These are phyloP conservation scores for Rhadina sibilatrix DNA, from an alignment of 2,113 vertebrate genomes.

Conservation along the genomic window DNA sequence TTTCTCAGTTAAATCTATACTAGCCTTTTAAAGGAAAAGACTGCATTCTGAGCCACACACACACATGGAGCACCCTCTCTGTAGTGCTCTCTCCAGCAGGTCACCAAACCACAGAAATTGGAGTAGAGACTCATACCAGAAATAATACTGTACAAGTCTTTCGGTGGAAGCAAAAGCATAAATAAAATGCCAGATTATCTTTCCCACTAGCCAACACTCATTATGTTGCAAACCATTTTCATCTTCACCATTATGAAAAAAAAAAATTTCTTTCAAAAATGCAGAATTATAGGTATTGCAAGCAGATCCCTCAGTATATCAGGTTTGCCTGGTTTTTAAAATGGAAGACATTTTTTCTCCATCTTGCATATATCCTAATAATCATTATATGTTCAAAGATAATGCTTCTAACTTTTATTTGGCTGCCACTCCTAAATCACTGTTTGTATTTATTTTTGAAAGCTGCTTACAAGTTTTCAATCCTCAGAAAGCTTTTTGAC, in stretches of 20 bases:
- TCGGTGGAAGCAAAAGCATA: neutral
- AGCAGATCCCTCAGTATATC: neutral
- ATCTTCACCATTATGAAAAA: neutral
- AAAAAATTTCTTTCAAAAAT: neutral
- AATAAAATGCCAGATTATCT: neutral
- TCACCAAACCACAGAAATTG: neutral
- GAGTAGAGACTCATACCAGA: neutral
- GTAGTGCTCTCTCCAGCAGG: neutral
- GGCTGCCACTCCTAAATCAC: neutral
- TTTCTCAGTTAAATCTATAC: neutral
- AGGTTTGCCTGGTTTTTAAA: neutral
- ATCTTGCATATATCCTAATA: neutral
- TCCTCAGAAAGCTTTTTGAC: neutral
- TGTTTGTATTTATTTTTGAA: neutral
- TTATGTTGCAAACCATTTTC: neutral
- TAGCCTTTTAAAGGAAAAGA: neutral
- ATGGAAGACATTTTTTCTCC: neutral
- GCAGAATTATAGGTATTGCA: neutral
- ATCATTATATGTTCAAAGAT: neutral
- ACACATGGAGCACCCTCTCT: neutral
- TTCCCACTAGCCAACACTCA: neutral
- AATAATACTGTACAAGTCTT: neutral
- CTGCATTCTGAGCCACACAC: neutral
- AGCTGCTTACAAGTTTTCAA: neutral
- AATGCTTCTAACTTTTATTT: neutral